Percentiles rank a stretch among this genome's conserved stretches.
Conservation (phyloP, 1,140 invertebrate genomes). For the Maconellicoccus hirsutus region DNA sequence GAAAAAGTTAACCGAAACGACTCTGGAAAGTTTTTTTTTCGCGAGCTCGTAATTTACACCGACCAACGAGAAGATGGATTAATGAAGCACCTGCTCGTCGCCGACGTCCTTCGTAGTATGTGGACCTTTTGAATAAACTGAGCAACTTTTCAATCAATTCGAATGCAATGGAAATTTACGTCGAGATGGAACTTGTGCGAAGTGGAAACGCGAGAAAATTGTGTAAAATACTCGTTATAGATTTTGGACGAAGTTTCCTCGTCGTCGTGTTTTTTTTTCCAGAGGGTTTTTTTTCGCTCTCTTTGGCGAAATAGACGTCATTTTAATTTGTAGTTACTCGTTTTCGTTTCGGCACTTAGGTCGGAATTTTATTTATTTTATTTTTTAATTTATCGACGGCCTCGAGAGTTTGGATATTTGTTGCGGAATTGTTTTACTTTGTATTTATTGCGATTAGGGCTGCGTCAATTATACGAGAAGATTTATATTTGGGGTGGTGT, state of each 20-base stretch:
- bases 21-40: not conserved
- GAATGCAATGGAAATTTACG: too few relatives aligned
- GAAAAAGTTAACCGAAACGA: not conserved
- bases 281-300: not conserved
- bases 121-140: not conserved
- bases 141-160: too few relatives aligned
- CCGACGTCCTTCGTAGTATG: not conserved
- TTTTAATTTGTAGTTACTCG: constrained; percentile 4
- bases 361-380: not conserved
- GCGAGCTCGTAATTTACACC: not conserved
- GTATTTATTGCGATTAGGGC: not conserved
- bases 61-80: not conserved
- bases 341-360: not conserved
- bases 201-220: too few relatives aligned
- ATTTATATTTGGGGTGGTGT: constrained; percentile 1
- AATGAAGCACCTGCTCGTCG: not conserved
- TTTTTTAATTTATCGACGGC: not conserved
- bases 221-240: too few relatives aligned
- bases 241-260: too few relatives aligned
- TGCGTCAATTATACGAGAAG: not conserved
- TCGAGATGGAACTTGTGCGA: too few relatives aligned
- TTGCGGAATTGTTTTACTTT: not conserved
- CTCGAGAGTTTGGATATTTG: not conserved
- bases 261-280: too few relatives aligned
- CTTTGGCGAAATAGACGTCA: not conserved